phyloP scores from a whole-genome alignment of 2,888 invertebrate genomes.

The Drosophila fungiperda region DNA sequence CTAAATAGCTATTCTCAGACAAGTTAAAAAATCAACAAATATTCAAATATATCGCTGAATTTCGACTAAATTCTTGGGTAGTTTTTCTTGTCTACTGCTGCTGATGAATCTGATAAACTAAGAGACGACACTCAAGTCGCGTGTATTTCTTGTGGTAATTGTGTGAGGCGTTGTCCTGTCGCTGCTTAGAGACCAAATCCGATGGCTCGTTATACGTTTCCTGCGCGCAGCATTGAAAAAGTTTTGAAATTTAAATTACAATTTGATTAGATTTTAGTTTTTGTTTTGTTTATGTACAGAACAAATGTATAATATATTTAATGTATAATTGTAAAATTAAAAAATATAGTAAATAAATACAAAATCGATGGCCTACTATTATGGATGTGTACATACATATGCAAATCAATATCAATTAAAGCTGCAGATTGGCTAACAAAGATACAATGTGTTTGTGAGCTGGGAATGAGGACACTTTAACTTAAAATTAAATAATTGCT shows the following conservation, averaged over 20 bases:
- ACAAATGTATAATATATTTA: conserved; percentile 32
- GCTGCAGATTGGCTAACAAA: conserved; percentile 66
- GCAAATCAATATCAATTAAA: conserved; percentile 61
- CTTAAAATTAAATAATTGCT: conserved; percentile 65
- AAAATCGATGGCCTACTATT: conserved; percentile 40
- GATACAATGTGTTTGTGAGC: conserved; percentile 27
- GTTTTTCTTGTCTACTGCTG: conserved; percentile 11
- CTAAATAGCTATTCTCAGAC: conserved; percentile 3
- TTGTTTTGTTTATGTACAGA: conserved; percentile 47
- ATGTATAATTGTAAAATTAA: conserved; percentile 25
- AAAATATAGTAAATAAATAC: conserved; percentile 58
- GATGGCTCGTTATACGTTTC: conserved; percentile 83
- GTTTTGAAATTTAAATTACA: conserved; percentile 28
- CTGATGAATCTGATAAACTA: conserved; percentile 28
- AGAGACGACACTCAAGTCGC: conserved; percentile 24
- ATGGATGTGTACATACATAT: conserved; percentile 20
- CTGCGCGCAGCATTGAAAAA: conserved; percentile 51
- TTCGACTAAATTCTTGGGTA: conserved; percentile 22
- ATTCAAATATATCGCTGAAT: conserved; percentile 22
- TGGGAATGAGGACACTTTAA: conserved; percentile 16
- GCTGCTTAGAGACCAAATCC: conserved; percentile 71
- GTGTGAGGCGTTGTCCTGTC: conserved; percentile 13
- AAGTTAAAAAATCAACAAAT: conserved; percentile 9
- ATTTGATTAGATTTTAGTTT: conserved; percentile 34
- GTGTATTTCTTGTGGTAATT: conserved; percentile 28